A percentile compares a stretch with the other conserved stretches of the same genome.
Evolutionary conservation across 2,888 invertebrate genomes (phyloP).

Genomic region (Cecidostiba fungosa): DNA sequence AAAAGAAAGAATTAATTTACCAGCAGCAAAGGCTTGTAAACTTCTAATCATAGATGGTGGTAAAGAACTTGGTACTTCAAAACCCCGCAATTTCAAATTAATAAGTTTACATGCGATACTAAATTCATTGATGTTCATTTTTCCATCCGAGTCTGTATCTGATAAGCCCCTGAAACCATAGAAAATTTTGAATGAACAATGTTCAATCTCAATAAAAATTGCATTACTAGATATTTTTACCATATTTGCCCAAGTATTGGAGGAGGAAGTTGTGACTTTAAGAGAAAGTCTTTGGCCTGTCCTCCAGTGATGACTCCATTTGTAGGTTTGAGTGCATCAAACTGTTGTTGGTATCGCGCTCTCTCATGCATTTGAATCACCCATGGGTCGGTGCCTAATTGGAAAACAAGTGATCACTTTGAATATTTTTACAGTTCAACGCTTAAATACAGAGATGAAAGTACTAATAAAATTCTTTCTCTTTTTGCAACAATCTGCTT

Average conservation of each 20-base stretch:
- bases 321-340: conserved; percentile 91
- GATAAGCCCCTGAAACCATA: conserved; percentile 87
- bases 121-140: conserved; percentile 97
- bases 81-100: conserved; percentile 94
- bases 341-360: conserved; percentile 94
- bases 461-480: neutral
- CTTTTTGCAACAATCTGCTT: too few relatives aligned
- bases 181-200: conserved; percentile 1
- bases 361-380: conserved; percentile 93
- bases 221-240: conserved; percentile 81
- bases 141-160: conserved; percentile 98
- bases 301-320: conserved; percentile 95
- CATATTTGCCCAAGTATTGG: conserved; percentile 96
- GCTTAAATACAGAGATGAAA: neutral
- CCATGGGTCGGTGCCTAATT: conserved; percentile 88
- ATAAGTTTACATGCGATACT: conserved; percentile 99
- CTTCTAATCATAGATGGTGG: conserved; percentile 89
- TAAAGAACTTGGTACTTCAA: conserved; percentile 93
- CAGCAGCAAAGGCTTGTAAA: conserved; percentile 81
- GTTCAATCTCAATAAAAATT: neutral
- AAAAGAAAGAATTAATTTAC: too few relatives aligned
- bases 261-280: conserved; percentile 95
- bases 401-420: conserved; percentile 46
- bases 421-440: conserved; percentile 33
- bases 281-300: conserved; percentile 95